These are phyloP conservation scores for Anadara kagoshimensis DNA, from an alignment of 1,140 invertebrate genomes.

Conservation along the genomic window DNA sequence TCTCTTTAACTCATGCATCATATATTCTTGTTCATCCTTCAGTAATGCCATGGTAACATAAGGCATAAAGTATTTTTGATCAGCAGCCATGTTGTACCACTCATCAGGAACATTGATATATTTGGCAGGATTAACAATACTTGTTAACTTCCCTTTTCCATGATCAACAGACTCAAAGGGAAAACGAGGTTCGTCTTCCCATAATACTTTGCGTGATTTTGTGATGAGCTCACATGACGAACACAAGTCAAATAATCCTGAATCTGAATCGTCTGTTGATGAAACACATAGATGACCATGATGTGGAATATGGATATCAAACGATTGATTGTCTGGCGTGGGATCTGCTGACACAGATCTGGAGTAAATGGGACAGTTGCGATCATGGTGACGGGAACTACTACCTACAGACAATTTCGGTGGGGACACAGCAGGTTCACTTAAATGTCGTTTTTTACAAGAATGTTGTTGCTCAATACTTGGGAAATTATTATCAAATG, in stretches of 20 bases:
- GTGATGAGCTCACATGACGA: slow-evolving; percentile 48
- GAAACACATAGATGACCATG: not conserved
- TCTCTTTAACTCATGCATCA: slow-evolving; percentile 63
- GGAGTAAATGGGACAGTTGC: slow-evolving; percentile 1
- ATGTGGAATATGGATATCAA: slow-evolving; percentile 6
- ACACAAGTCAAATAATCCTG: slow-evolving; percentile 41
- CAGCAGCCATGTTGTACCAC: slow-evolving; percentile 66
- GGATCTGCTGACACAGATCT: slow-evolving; percentile 29
- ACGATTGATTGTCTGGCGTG: slow-evolving; percentile 9
- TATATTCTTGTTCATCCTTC: slow-evolving; percentile 64
- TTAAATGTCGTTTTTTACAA: slow-evolving; percentile 27
- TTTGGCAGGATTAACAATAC: slow-evolving; percentile 56
- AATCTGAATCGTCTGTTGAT: not conserved
- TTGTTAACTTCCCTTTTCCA: slow-evolving; percentile 49
- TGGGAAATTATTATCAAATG: no score
- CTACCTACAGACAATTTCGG: not conserved
- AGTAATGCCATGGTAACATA: slow-evolving; percentile 66
- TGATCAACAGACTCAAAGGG: slow-evolving; percentile 30
- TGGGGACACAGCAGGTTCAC: slow-evolving; percentile 18
- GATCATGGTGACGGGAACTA: slow-evolving; percentile 6
- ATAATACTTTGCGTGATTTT: slow-evolving; percentile 54
- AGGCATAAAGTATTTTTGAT: slow-evolving; percentile 63
- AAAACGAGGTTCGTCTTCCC: slow-evolving; percentile 52
- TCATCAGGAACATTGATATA: slow-evolving; percentile 68
- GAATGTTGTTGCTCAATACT: not conserved